Evolutionary conservation across 2,888 invertebrate genomes (phyloP), one percentile per base, ranked within the genome.

Genomic region (Epicampocera succincta): DNA sequence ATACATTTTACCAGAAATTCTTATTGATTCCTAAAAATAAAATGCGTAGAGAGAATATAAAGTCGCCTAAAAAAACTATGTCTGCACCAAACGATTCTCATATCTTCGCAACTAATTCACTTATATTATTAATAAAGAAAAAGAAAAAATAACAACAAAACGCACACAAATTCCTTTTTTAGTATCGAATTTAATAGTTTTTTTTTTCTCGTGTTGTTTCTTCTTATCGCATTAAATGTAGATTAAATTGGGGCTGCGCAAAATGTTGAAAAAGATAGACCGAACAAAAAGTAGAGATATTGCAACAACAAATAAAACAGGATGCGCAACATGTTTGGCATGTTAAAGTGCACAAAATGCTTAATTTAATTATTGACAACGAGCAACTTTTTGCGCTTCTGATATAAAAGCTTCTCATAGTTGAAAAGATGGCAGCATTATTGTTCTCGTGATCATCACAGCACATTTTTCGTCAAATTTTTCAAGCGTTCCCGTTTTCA

Each of bases 251-350:
- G 63, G 52, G 52, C 52, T 44, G 38, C 9, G 66, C 52, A 60
- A 61, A 56, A 60, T 11, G 15, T n/a, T 38, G 19, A 48, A 44
- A 44, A 58, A 56, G 21, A n/a, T 6, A 60, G 19, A 58, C 40
- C 21, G 29, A 60, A 3, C 25, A 3, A 33, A 33, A 33, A 29
- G 29, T 29, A 40, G 44, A 33, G 5, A 17, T 40, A 19, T 9
- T 0, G 13, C 29, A 60, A 60, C 19, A 73, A 56, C 21, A 61
- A 58, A 73, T 58, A 69, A 87, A 88, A 84, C 85, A 87, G 88
- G 88, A 88, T 87, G 78, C 69, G 85, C 86, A 89, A 88, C 89
- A 89, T 89, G 89, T 89, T 89, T 88, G 73, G 89, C 88, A 89
- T 89, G 86, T 86, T 87, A 86, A 88, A 87, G 80, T 68, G 56